phyloP scores from a whole-genome alignment of 2,113 vertebrate species.

The Passer domesticus region DNA sequence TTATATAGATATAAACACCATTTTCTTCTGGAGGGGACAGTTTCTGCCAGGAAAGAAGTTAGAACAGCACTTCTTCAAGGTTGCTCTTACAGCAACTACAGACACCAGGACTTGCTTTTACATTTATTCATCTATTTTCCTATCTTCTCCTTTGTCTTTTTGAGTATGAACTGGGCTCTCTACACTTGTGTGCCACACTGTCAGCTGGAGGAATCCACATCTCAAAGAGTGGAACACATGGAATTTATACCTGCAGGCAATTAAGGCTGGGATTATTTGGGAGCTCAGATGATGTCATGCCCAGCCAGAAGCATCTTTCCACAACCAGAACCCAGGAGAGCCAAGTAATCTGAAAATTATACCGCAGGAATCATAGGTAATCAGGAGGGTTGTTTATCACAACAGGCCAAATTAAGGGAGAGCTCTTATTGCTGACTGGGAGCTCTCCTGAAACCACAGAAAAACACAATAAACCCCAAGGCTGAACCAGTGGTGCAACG shows the following conservation, averaged over 20 bases:
- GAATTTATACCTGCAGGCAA: background rate
- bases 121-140: background rate
- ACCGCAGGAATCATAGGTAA: conserved; percentile 34
- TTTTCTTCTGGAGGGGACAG: background rate
- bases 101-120: background rate
- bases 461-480: background rate
- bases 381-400: conserved; percentile 46
- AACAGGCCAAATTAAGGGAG: background rate
- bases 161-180: background rate
- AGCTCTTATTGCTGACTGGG: conserved; percentile 13
- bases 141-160: background rate
- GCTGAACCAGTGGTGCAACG: background rate
- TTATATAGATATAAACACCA: background rate
- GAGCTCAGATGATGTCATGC: conserved; percentile 35
- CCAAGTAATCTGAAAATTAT: conserved; percentile 44
- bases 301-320: conserved; percentile 36
- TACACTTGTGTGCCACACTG: background rate
- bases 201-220: background rate
- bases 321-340: conserved; percentile 38
- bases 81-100: background rate
- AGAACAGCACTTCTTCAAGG: background rate
- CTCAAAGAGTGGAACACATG: background rate
- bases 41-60: background rate
- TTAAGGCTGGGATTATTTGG: background rate
- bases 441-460: background rate